Evolutionary conservation across 2,113 vertebrate genomes (phyloP).

Genomic region (Prionailurus bengalensis): DNA sequence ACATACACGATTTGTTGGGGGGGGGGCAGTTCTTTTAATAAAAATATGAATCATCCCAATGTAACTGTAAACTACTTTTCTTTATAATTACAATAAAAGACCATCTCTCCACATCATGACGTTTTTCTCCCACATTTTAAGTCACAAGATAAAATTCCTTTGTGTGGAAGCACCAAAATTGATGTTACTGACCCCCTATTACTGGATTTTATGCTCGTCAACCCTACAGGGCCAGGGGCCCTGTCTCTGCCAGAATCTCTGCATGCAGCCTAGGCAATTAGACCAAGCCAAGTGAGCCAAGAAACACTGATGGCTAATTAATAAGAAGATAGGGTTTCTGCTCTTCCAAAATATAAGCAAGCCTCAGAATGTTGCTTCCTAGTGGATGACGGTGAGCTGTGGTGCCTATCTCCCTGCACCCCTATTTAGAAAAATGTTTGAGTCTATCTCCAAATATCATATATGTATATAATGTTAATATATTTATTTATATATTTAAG

Average conservation of each 20-base stretch:
- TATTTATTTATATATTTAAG: neutral
- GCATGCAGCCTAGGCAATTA: neutral
- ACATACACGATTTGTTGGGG: neutral
- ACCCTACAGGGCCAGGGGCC: neutral
- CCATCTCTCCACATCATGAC: neutral
- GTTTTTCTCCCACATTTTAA: conserved; percentile 40
- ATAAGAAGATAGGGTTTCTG: neutral
- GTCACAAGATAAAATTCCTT: conserved; percentile 19
- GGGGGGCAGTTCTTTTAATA: neutral
- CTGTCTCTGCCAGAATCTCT: neutral
- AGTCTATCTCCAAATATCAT: neutral
- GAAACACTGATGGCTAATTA: neutral
- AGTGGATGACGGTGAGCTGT: neutral
- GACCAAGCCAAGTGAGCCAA: neutral
- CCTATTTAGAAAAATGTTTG: neutral
- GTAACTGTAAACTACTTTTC: conserved; percentile 23
- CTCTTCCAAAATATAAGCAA: neutral
- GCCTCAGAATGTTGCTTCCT: neutral
- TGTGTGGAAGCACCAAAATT: conserved; percentile 23
- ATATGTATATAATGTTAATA: neutral
- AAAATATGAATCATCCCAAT: conserved; percentile 17
- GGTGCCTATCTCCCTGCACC: neutral
- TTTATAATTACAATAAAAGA: conserved; percentile 23
- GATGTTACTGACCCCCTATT: neutral
- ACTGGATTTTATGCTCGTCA: neutral